phyloP scores from a whole-genome alignment of 2,888 invertebrate genomes.

The Metacarcinus magister region DNA sequence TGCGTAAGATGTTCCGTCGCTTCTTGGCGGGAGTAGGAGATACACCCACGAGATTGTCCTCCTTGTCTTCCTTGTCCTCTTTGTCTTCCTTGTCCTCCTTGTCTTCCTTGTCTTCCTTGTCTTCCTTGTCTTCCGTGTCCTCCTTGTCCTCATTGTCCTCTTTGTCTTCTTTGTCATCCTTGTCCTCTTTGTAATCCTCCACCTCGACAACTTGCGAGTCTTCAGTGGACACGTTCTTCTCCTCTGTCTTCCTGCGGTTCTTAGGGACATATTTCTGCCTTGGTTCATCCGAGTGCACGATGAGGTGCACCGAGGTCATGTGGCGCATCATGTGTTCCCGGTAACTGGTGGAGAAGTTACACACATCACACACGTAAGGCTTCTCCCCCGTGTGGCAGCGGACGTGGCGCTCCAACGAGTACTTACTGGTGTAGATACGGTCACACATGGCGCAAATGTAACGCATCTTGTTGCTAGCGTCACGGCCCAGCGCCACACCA shows the following conservation, averaged over 20 bases:
- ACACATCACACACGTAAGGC: constrained; percentile 81
- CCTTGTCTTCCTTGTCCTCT: not conserved
- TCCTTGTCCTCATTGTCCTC: not conserved
- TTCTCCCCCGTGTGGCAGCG: constrained; percentile 81
- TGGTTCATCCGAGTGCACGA: constrained; percentile 82
- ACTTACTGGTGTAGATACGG: constrained; percentile 81
- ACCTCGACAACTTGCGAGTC: not conserved
- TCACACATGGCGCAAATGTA: constrained; percentile 81
- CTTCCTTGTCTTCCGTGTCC: not conserved
- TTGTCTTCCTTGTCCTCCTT: not conserved
- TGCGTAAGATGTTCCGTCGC: constrained; percentile 79
- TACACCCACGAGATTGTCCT: not conserved
- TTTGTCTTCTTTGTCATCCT: not conserved
- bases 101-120: not conserved
- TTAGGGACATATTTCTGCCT: constrained; percentile 81
- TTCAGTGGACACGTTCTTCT: constrained; percentile 67
- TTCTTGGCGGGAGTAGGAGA: constrained; percentile 65
- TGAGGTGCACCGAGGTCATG: constrained; percentile 82
- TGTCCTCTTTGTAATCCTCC: not conserved
- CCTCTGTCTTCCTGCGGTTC: constrained; percentile 76
- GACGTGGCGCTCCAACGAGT: constrained; percentile 81
- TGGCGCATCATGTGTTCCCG: constrained; percentile 82
- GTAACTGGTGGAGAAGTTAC: constrained; percentile 81
- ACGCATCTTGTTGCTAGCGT: constrained; percentile 78
- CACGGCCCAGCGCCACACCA: constrained; percentile 80